Base-by-base conservation (phyloP, 2,888 invertebrate species). In the Nomada hirtipes region DNA sequence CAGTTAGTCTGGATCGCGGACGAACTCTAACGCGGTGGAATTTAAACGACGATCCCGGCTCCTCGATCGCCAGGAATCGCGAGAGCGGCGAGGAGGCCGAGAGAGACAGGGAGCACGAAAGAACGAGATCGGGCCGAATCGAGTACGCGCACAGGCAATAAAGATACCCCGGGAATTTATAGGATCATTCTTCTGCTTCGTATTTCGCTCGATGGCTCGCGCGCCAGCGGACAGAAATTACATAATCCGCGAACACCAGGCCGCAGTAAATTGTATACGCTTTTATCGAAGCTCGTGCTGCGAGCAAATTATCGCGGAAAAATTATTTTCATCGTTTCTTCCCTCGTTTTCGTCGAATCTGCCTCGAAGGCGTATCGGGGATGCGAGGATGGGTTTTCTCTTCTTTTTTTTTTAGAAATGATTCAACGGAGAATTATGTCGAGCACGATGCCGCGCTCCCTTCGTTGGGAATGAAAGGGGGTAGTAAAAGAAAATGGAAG, bases 31-130 rank as follows among this genome's bases (percentile, higher is more conserved):
- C 81, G 69, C 69, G 52, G 20, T 64, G 65, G 69, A 82, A 81
- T 82, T 82, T 82, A 72, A 82, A 72, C 81, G 78, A 72, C 63
- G 68, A 20, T 70, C 65, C 55, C 59, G 11, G 26, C 20, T 70
- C 15, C 52, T 20, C 47, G 68, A 77, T 73, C 72, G 68, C 7
- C 50, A 23, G 15, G 44, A 26, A 64, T 80, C 81, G 76, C 68
- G 79, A 82, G 79, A 82, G 74, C 61, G 23, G 50, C 36, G 13
- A 15, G 7, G 59, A 44, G n/a, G 70, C 9, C 36, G 36, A 29
- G 36, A 70, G 9, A 36, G 23, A 18, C 26, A 10, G 4, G 18
- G 60, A 29, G 18, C 4, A 9, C 9, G n/a, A 50, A 29, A 44
- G 55, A 73, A 52, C 3, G 23, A 63, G 77, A 79, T 70, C 69